These are phyloP conservation scores for Aphelocoma californica DNA, from an alignment of 2,797 vertebrate species.

Conservation along the genomic window DNA sequence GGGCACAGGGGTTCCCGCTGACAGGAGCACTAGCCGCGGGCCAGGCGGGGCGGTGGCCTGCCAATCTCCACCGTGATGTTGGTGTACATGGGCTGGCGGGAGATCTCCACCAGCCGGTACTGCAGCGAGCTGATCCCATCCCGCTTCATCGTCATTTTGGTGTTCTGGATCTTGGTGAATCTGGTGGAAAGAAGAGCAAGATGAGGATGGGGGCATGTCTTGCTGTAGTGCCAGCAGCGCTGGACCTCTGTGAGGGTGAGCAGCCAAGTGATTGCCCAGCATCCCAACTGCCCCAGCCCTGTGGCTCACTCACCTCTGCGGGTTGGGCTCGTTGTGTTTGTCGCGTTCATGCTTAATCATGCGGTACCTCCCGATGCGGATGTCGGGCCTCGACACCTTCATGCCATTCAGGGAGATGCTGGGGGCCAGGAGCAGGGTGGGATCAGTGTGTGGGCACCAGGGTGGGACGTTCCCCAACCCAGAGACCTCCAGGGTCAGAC, in stretches of 20 bases:
- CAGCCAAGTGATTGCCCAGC: fast-evolving
- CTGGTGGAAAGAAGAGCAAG: conserved; percentile 72
- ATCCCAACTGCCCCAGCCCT: not conserved
- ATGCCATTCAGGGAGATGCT: conserved; percentile 97
- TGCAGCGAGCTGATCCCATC: conserved; percentile 94
- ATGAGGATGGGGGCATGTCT: not conserved
- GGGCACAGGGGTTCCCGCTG: not conserved
- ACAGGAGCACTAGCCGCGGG: conserved; percentile 80
- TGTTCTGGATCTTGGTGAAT: conserved; percentile 99
- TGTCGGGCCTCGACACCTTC: conserved; percentile 97
- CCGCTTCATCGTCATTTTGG: conserved; percentile 97
- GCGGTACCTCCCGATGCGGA: conserved; percentile 95
- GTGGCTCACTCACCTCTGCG: conserved; percentile 91
- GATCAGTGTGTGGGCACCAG: not conserved
- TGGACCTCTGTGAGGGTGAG: not conserved
- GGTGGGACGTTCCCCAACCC: not conserved
- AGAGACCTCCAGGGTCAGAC: not conserved
- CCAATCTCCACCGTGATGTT: conserved; percentile 98
- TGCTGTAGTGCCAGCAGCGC: not conserved
- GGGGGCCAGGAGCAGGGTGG: not conserved
- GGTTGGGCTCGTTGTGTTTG: conserved; percentile 99
- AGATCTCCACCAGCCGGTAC: conserved; percentile 89
- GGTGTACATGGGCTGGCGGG: conserved; percentile 91
- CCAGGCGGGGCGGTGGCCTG: conserved; percentile 86
- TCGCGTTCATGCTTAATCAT: conserved; percentile 99